Base-by-base conservation (phyloP, 1,140 invertebrate genomes). In the Trissolcus basalis region DNA sequence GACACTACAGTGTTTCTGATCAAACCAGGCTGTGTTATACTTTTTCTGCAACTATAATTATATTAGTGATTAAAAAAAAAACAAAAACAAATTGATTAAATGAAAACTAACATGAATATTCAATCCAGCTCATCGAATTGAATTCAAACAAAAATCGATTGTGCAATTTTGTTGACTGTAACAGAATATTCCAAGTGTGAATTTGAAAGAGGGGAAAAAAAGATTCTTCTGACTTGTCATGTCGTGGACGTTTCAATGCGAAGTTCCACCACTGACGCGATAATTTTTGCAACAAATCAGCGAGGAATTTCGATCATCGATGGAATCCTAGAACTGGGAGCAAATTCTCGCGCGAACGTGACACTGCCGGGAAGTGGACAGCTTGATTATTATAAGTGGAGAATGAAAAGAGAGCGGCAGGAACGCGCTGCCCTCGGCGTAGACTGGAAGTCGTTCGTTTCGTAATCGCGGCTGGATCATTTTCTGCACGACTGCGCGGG, bases 401-500 rank as follows among this genome's bases (percentile, higher is more conserved):
- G 79, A 75, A 80, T 78, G 76, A 81, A 82, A 86, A 86, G 61
- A 72, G 79, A 82, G 72, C 77, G 80, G 76, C 75, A 83, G 82
- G 80, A 81, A 83, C 74, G 78, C 65, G 49, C 72, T 82, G 78
- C 80, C 81, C 80, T 81, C 81, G 81, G 84, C 85, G 80, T 86
- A 87, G 85, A 87, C 86, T 88, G 83, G 86, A 86, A 87, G 86
- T 85, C 81, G 82, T 88, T 88, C 80, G 82, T 87, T 88, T 87
- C 85, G 84, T 87, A 88, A 88, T 88, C 85, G 83, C 81, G 78
- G 80, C 80, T 78, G 81, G 84, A 88, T 88, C 83, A 88, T 88
- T 88, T 88, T 88, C 87, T 88, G 86, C 87, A 88, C 86, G 86
- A 88, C 85, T 87, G 86, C 84, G 59, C 83, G 83, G 82, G 85